These are phyloP conservation scores for Notiomystis cincta DNA, from an alignment of 2,113 vertebrate species.

Conservation along the genomic window DNA sequence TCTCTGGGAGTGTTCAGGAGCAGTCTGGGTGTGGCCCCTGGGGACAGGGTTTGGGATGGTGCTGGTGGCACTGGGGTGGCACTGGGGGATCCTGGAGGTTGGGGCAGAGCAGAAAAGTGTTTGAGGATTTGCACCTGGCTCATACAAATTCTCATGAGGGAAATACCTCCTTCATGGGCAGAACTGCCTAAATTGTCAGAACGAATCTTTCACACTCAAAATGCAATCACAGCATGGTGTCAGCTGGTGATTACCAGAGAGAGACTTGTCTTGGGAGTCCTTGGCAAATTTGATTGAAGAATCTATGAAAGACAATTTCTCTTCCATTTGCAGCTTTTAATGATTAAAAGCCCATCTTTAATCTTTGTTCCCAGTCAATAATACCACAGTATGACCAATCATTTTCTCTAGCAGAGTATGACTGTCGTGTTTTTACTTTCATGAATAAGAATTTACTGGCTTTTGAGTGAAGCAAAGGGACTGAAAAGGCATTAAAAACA, in stretches of 20 bases:
- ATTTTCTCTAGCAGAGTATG: background rate
- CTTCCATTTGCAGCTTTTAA: background rate
- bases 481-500: background rate
- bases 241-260: background rate
- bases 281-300: background rate
- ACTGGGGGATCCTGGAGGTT: fast-evolving
- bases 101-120: background rate
- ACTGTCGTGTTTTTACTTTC: background rate
- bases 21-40: background rate
- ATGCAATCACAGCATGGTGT: background rate
- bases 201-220: background rate
- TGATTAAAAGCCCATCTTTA: background rate
- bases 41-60: background rate
- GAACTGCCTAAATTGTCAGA: background rate
- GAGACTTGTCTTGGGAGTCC: background rate
- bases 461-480: background rate
- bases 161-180: background rate
- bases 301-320: background rate
- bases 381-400: background rate
- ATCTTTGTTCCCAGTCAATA: background rate
- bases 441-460: background rate
- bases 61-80: background rate
- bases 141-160: background rate
- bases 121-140: background rate
- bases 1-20: background rate